Evolutionary conservation across 2,888 invertebrate species (phyloP), one percentile per base, ranked within the genome.

Genomic region (Rhaphigaster nebulosa): DNA sequence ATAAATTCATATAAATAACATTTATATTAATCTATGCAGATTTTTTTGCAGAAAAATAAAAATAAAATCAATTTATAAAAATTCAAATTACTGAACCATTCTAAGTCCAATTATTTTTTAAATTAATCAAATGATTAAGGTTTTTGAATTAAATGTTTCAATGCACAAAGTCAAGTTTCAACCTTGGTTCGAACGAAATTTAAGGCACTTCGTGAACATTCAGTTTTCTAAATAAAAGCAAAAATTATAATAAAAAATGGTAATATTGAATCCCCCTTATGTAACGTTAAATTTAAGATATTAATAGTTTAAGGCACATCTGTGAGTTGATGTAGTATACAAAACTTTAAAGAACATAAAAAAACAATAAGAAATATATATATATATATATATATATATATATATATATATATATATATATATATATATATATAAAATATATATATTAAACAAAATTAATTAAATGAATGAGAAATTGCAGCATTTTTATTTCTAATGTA

Each of bases 201-300:
- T 70, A 70, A 70, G 70, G 70, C 70, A 70, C 70, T 70, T 70
- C 70, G 70, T 70, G 70, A 70, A 70, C 70, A 70, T 70, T 20
- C 70, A 34, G 34, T 70, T 34, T 70, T 70, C 70, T 70, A 70
- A 70, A 70, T 70, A 70, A 70, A 34, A 70, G 0, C 15, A 65
- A 18, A 70, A 34, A 70, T 23, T 20, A 34, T 2, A 34, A 20
- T 70, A 70, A 34, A 20, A 70, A 34, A 34, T 34, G 2, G 29
- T 34, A 70, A 70, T 5, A 34, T 70, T 70, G 38, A 70, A 70
- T 70, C 34, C 34, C 70, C 70, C 20, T 34, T 15, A 34, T 34
- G 70, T 34, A 34, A 70, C 34, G 70, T 38, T 34, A 70, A 70
- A 34, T 60, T 26, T 60, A 60, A 60, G 60, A 10, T 65, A 65